A percentile compares a stretch with the other conserved stretches of the same genome.
These are phyloP conservation scores for Siderastrea siderea DNA, from an alignment of 92 coral and sea anemone genomes.

Conservation along the genomic window DNA sequence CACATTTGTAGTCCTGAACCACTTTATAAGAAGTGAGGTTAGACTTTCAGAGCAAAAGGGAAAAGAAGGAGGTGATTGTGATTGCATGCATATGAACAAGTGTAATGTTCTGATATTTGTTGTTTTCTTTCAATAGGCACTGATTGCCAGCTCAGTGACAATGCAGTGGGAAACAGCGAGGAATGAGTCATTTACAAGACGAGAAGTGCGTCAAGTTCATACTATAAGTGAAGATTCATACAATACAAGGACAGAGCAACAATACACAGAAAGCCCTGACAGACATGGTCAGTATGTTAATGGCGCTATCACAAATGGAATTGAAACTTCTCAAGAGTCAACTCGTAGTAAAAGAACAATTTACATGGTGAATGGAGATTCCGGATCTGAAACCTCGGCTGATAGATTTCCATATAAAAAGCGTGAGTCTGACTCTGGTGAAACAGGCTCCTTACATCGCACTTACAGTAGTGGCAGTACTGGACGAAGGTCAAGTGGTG, in stretches of 20 bases:
- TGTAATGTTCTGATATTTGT: background rate
- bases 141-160: background rate
- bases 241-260: constrained; percentile 16
- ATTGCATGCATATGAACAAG: background rate
- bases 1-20: too few species aligned
- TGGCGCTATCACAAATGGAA: constrained; percentile 29
- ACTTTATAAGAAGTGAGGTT: too few species aligned
- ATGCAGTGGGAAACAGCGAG: constrained; percentile 73
- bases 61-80: background rate
- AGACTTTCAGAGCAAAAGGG: too few species aligned
- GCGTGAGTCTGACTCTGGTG: constrained; percentile 72
- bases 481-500: constrained; percentile 45
- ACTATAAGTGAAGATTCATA: constrained; percentile 59
- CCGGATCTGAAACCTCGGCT: background rate
- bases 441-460: constrained; percentile 43
- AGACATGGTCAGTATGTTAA: constrained; percentile 13
- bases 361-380: constrained; percentile 51
- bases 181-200: constrained; percentile 64
- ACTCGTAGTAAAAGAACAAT: constrained; percentile 29
- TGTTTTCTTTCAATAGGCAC: background rate
- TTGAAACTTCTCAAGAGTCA: constrained; percentile 7
- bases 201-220: constrained; percentile 71
- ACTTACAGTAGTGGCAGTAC: constrained; percentile 41
- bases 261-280: constrained; percentile 1
- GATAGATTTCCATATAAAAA: constrained; percentile 34